Evolutionary conservation across 2,113 vertebrate species (phyloP).

Genomic region (Rhynchopsitta pachyrhyncha): DNA sequence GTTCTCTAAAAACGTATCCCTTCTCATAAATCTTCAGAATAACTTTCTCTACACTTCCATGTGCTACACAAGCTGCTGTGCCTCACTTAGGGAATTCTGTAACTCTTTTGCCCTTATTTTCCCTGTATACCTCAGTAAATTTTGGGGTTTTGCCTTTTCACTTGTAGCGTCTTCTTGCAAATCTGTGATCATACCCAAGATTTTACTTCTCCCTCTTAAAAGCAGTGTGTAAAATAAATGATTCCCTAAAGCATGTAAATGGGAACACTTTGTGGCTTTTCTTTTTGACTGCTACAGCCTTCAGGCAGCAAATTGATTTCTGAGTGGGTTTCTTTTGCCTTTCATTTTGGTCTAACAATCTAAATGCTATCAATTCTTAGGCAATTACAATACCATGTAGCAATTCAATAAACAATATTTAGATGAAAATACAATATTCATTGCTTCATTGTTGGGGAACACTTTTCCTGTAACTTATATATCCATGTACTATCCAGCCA

Average conservation of each 20-base stretch:
- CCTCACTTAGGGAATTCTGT: neutral
- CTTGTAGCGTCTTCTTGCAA: neutral
- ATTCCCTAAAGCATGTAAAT: neutral
- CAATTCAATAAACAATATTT: neutral
- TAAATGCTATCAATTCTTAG: neutral
- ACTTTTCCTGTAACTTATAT: neutral
- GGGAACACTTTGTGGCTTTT: neutral
- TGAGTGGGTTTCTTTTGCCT: neutral
- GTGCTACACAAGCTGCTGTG: neutral
- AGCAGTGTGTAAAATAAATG: neutral
- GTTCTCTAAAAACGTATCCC: neutral
- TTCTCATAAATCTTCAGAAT: conserved; percentile 8
- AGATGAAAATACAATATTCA: neutral
- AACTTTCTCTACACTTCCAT: neutral
- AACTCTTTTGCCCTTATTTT: neutral
- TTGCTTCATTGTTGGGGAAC: neutral
- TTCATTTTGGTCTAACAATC: neutral
- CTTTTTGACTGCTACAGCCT: neutral
- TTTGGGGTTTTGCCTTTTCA: neutral
- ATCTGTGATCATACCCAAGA: neutral
- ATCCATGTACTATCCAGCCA: neutral
- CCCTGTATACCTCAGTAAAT: neutral
- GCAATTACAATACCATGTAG: neutral
- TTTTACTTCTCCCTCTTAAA: neutral
- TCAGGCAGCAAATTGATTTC: neutral